phyloP scores from a whole-genome alignment of 2,113 vertebrate genomes.

The Galeopterus variegatus region DNA sequence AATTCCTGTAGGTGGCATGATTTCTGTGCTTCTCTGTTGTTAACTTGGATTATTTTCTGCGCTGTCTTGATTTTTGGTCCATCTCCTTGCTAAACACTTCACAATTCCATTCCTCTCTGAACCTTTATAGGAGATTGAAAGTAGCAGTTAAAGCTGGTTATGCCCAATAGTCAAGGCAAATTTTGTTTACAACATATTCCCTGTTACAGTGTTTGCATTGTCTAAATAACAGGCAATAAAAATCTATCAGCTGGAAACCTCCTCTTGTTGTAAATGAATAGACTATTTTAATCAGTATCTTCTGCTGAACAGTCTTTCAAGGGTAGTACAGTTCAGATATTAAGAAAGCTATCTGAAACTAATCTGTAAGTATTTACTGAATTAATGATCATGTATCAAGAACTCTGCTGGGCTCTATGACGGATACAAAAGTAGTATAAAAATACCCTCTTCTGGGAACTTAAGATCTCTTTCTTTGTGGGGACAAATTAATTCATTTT shows the following conservation, averaged over 20 bases:
- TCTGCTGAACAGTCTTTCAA: conserved; percentile 67
- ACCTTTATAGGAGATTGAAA: conserved; percentile 76
- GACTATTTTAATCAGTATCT: conserved; percentile 71
- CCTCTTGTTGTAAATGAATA: conserved; percentile 69
- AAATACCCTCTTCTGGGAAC: background rate
- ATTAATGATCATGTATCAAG: conserved; percentile 2
- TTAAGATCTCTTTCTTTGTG: conserved; percentile 9
- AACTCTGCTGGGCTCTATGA: background rate
- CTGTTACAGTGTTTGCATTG: conserved; percentile 78
- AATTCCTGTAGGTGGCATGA: background rate
- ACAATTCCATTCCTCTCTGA: conserved; percentile 67
- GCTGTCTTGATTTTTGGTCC: conserved; percentile 67
- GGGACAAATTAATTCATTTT: background rate
- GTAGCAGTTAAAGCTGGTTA: conserved; percentile 77
- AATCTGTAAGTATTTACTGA: background rate
- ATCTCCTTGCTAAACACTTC: conserved; percentile 63
- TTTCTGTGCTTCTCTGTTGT: background rate
- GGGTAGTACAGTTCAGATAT: conserved; percentile 47
- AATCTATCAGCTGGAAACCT: conserved; percentile 79
- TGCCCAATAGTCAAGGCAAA: conserved; percentile 78
- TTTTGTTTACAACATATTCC: conserved; percentile 82
- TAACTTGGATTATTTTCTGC: conserved; percentile 50
- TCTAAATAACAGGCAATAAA: conserved; percentile 82
- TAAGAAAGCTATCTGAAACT: background rate
- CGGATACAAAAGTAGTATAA: background rate